Conservation (phyloP, 2,797 vertebrate genomes). For the Sparidentex hasta region DNA sequence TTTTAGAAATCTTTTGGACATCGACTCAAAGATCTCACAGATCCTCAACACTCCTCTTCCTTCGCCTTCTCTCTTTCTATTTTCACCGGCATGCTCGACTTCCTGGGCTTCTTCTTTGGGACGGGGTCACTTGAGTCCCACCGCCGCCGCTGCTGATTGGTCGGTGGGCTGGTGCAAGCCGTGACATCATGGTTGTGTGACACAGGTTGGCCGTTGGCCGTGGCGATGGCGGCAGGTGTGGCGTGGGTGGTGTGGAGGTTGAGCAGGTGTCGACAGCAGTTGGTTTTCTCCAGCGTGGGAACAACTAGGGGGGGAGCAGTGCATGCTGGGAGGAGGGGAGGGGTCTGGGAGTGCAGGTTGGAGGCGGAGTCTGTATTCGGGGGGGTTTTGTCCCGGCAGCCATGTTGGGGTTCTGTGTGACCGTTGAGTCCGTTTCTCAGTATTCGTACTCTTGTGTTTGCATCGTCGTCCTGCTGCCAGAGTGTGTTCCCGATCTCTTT, state of each 20-base stretch:
- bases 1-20: too few relatives aligned
- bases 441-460: conserved; percentile 78
- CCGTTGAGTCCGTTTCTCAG: conserved; percentile 6
- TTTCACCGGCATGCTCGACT: conserved; percentile 95
- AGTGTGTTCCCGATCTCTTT: not conserved
- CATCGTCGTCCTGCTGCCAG: conserved; percentile 62
- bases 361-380: not conserved
- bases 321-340: conserved; percentile 51
- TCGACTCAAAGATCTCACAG: too few relatives aligned
- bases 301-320: conserved; percentile 21
- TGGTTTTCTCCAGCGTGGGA: not conserved
- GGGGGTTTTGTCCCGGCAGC: not conserved
- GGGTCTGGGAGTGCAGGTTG: not conserved
- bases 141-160: conserved; percentile 66
- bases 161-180: conserved; percentile 11
- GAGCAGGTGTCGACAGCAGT: not conserved
- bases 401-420: not conserved
- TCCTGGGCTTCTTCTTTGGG: conserved; percentile 93
- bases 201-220: conserved; percentile 72
- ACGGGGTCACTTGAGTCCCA: conserved; percentile 74
- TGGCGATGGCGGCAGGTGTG: not conserved
- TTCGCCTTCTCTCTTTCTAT: conserved; percentile 72
- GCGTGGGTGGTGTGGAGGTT: not conserved
- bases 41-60: conserved; percentile 22
- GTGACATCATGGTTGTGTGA: conserved; percentile 37